These are phyloP conservation scores for Ptychoptera contaminata DNA, from an alignment of 2,888 invertebrate genomes.

Conservation along the genomic window DNA sequence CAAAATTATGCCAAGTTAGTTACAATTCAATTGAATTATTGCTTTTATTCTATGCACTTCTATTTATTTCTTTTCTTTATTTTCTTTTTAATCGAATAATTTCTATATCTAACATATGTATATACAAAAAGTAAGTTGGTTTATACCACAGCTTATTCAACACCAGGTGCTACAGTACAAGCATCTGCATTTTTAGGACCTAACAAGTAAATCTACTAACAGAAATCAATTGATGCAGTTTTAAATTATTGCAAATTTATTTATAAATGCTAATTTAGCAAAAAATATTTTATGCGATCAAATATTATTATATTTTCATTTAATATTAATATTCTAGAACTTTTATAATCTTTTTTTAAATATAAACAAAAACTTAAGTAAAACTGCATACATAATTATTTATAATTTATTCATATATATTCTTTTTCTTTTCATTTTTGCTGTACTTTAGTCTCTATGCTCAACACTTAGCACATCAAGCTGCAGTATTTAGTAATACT, in stretches of 20 bases:
- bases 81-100: background rate
- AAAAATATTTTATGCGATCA: background rate
- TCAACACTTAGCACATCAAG: conserved; percentile 11
- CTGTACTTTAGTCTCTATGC: background rate
- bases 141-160: conserved; percentile 6
- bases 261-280: too few relatives aligned
- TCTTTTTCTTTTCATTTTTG: too few relatives aligned
- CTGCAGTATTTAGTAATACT: background rate
- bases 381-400: too few relatives aligned
- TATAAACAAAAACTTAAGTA: too few relatives aligned
- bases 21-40: background rate
- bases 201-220: conserved; percentile 5
- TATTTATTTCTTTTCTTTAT: background rate
- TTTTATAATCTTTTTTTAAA: too few relatives aligned
- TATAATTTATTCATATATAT: too few relatives aligned
- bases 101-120: background rate
- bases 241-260: too few relatives aligned
- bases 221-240: too few relatives aligned
- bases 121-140: background rate
- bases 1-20: conserved; percentile 11
- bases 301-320: background rate
- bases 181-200: conserved; percentile 6
- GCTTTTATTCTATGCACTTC: background rate
- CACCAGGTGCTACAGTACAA: conserved; percentile 6
- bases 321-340: too few relatives aligned